phyloP scores from a whole-genome alignment of 2,888 invertebrate species.

The Mermis nigrescens region DNA sequence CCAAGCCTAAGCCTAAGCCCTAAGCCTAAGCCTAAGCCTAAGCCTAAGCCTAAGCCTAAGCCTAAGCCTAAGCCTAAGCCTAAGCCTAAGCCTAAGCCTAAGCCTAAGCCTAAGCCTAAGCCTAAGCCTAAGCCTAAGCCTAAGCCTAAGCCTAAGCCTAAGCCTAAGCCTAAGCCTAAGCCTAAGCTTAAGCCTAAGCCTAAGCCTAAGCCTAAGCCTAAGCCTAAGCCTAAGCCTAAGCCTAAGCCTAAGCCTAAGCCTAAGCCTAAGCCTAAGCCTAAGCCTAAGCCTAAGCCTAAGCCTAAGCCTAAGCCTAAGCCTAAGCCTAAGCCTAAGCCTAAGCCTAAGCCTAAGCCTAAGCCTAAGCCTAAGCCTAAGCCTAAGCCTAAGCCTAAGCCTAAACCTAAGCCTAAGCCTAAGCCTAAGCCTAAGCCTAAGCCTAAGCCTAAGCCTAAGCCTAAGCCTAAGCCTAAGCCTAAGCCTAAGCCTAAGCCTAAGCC shows the following conservation, averaged over 20 bases:
- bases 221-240: neutral
- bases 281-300: conserved; percentile 3
- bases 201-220: conserved; percentile 4
- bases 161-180: conserved; percentile 1
- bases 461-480: neutral
- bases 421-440: neutral
- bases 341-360: neutral
- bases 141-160: conserved; percentile 2
- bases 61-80: neutral
- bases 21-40: neutral
- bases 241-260: neutral
- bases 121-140: conserved; percentile 3
- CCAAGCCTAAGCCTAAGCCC: neutral
- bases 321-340: conserved; percentile 3
- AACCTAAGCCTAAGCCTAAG: neutral
- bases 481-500: neutral
- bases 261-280: neutral
- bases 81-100: conserved; percentile 1
- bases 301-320: conserved; percentile 2
- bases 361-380: conserved; percentile 3
- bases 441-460: neutral
- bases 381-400: conserved; percentile 4
- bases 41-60: neutral
- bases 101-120: conserved; percentile 2
- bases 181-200: conserved; percentile 2